Base-by-base conservation (phyloP, 2,113 vertebrate genomes). In the Tautogolabrus adspersus region DNA sequence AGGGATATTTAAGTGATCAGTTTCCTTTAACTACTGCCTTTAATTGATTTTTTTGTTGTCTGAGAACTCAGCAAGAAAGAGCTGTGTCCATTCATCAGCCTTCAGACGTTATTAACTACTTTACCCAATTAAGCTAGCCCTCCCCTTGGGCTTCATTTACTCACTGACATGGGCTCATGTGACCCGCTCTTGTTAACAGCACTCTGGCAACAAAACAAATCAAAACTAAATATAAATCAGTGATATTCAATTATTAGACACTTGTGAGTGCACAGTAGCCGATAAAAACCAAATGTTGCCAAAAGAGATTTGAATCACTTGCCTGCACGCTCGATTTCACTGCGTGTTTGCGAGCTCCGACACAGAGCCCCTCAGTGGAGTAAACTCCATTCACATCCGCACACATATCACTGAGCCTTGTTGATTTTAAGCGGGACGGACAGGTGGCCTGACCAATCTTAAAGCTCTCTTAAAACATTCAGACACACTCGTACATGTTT, bases 51-150 rank as follows among this genome's bases (percentile, higher is more conserved):
- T 26, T 93, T 94, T 92, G 91, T 93, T 93, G 91, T 92, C 85
- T 90, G 75, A 83, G 85, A 90, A 89, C 87, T 90, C 88, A 77
- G 84, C 88, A 86, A 88, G 85, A 89, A 80, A 80, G 87, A 88
- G 87, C 83, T 73, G 68, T 79, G 79, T 87, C 87, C 87, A 93
- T 93, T 92, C 87, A 93, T 94, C 91, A 92, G 81, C 83, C 91
- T 91, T 91, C 90, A 93, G 86, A 91, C 86, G 86, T 88, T 93
- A 93, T 92, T 93, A 94, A 93, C 90, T 89, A 88, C 93, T 90
- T 91, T 87, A 91, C 87, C 87, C 87, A 93, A 93, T 94, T 94
- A 92, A 77, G 83, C 77, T 75, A 77, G 6, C 75, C 76, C 84
- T 82, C 79, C 88, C 83, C 83, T 72, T 68, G 88, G 85, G 81